A percentile compares a stretch with the other conserved stretches of the same genome.
Evolutionary conservation across 1,140 invertebrate species (phyloP).

Genomic region (Cecropterus lyciades): DNA sequence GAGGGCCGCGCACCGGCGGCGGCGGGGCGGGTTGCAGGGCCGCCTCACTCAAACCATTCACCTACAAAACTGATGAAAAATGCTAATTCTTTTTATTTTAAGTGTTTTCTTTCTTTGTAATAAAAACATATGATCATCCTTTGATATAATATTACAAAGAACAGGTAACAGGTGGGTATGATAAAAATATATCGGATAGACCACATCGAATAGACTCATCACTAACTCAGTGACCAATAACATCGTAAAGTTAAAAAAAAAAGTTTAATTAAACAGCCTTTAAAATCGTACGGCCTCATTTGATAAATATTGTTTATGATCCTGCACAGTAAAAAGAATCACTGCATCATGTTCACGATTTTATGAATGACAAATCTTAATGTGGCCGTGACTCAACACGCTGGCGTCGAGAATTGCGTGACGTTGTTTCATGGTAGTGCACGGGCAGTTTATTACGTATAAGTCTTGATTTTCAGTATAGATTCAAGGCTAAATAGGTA

Average conservation of each 20-base stretch:
- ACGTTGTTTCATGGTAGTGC: constrained; percentile 59
- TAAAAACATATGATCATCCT: neutral
- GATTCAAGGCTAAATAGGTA: constrained; percentile 53
- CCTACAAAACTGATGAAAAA: constrained; percentile 57
- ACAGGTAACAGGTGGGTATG: neutral
- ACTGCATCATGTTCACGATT: constrained; percentile 52
- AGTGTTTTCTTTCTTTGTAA: constrained; percentile 13
- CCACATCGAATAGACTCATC: neutral
- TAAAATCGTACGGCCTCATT: constrained; percentile 22
- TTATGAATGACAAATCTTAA: constrained; percentile 76
- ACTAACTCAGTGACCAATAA: neutral
- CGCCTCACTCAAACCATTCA: constrained; percentile 60
- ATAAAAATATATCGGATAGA: neutral
- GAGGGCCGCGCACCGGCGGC: constrained; percentile 61
- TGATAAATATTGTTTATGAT: constrained; percentile 30
- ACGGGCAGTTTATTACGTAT: constrained; percentile 51
- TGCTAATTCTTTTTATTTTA: constrained; percentile 10
- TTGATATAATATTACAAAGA: too few relatives aligned
- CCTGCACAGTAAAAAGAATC: constrained; percentile 42
- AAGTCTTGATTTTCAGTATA: constrained; percentile 49
- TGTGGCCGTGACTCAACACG: constrained; percentile 67
- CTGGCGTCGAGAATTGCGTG: constrained; percentile 60
- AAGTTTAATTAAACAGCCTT: neutral
- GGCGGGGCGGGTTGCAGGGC: constrained; percentile 54
- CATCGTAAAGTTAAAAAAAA: neutral